Evolutionary conservation across 2,888 invertebrate genomes (phyloP), one percentile per base, ranked within the genome.

Genomic region (Scaptomyza parva): DNA sequence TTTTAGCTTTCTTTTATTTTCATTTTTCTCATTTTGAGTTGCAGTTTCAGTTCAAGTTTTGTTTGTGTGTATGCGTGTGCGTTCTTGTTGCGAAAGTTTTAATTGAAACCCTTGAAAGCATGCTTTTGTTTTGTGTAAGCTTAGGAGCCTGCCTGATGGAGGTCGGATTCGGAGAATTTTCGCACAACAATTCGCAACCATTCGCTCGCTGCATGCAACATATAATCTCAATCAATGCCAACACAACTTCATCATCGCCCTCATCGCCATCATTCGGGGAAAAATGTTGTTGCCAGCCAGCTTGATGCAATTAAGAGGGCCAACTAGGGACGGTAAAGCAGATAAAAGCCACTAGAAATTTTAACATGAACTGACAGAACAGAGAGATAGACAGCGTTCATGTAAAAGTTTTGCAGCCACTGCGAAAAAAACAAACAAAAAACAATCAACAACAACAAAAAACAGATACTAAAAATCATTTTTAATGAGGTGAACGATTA

Each of bases 221-320:
- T 47, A 69, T n/a, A n/a, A 61, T 43, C 57, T 28, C 58, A 65
- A 75, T 69, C 69, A 66, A 58, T 55, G 41, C n/a, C 40, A 50
- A 20, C 12, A n/a, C n/a, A n/a, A n/a, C n/a, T n/a, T 35, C 14
- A 8, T 50, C 24, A 17, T 37, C 50, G 12, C 33, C 47, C 1
- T 47, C 20, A 18, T 7, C 20, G 3, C 24, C 50, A 1, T 24
- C 12, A 1, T 20, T n/a, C n/a, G n/a, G n/a, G n/a, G n/a, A n/a
- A n/a, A n/a, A n/a, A n/a, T n/a, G n/a, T n/a, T n/a, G n/a, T n/a
- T n/a, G n/a, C n/a, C n/a, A n/a, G 50, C n/a, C 33, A 37, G 51
- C 52, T 50, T 70, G 35, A 61, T 51, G 70, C 60, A 75, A 75
- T 75, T 65, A 75, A 61, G 59, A 51, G 39, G 39, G 14, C 66